phyloP scores from a whole-genome alignment of 2,888 invertebrate species.

The Troides aeacus region DNA sequence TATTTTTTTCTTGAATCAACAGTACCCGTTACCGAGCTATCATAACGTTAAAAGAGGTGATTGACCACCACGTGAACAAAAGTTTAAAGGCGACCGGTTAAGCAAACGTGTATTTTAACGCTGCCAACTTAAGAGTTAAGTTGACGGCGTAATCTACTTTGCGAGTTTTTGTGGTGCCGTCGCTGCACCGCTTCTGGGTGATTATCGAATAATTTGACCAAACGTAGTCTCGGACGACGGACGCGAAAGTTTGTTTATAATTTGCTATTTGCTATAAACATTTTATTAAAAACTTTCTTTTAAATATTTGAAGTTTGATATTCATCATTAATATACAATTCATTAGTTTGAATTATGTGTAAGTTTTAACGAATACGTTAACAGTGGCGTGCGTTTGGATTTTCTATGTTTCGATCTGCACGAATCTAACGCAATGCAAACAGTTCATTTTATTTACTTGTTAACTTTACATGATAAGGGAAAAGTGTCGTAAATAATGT shows the following conservation, averaged over 20 bases:
- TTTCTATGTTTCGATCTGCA: too few relatives aligned
- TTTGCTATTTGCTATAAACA: not conserved
- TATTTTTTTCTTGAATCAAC: conserved; percentile 51
- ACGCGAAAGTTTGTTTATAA: conserved; percentile 11
- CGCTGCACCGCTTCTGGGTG: conserved; percentile 14
- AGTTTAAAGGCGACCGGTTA: conserved; percentile 12
- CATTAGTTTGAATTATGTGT: too few relatives aligned
- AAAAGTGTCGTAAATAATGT: too few relatives aligned
- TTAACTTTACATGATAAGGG: too few relatives aligned
- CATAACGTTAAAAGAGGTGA: conserved; percentile 58
- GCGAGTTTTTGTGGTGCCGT: conserved; percentile 12
- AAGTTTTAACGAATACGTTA: too few relatives aligned
- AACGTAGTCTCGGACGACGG: conserved; percentile 1
- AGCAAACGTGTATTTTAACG: conserved; percentile 34
- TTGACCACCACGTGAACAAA: conserved; percentile 52
- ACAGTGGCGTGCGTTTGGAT: too few relatives aligned
- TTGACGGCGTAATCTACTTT: conserved; percentile 7
- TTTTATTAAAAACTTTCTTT: not conserved
- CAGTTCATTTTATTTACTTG: too few relatives aligned
- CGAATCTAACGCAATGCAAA: too few relatives aligned
- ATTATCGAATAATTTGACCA: conserved; percentile 26
- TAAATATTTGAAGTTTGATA: too few relatives aligned
- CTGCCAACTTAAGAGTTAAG: conserved; percentile 12
- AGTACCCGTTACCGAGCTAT: conserved; percentile 57
- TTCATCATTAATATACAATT: too few relatives aligned